Conservation (phyloP, 2,113 vertebrate species). For the Telmatochromis sp. region DNA sequence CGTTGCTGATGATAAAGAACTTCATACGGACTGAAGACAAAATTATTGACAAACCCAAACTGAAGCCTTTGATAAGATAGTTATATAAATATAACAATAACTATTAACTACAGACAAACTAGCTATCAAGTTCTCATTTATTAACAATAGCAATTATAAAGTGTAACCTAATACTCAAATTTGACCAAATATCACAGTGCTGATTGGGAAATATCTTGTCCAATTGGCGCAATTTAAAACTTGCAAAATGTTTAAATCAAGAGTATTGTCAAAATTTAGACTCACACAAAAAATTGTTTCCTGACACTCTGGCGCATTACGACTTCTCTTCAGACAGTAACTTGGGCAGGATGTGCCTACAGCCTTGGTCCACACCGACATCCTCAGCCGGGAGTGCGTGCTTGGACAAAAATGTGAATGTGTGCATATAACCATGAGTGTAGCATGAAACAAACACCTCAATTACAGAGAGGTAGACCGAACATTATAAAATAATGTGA, state of each 20-base stretch:
- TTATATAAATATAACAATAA: not conserved
- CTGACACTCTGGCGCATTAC: not conserved
- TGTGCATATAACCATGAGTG: not conserved
- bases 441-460: not conserved
- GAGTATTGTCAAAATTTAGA: not conserved
- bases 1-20: rapidly evolving
- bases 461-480: not conserved
- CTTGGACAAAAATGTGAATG: not conserved
- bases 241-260: not conserved
- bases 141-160: rapidly evolving
- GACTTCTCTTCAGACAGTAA: not conserved
- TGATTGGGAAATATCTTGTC: not conserved
- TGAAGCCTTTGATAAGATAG: not conserved
- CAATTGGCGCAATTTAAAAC: not conserved
- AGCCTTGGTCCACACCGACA: not conserved
- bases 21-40: not conserved
- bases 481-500: not conserved
- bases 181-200: not conserved
- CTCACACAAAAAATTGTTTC: not conserved
- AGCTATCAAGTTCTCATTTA: not conserved
- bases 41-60: not conserved
- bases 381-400: not conserved
- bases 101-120: not conserved
- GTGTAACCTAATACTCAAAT: not conserved
- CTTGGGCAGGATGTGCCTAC: not conserved